These are phyloP conservation scores for Nerophis ophidion DNA, from an alignment of 2,113 vertebrate genomes.

Conservation along the genomic window DNA sequence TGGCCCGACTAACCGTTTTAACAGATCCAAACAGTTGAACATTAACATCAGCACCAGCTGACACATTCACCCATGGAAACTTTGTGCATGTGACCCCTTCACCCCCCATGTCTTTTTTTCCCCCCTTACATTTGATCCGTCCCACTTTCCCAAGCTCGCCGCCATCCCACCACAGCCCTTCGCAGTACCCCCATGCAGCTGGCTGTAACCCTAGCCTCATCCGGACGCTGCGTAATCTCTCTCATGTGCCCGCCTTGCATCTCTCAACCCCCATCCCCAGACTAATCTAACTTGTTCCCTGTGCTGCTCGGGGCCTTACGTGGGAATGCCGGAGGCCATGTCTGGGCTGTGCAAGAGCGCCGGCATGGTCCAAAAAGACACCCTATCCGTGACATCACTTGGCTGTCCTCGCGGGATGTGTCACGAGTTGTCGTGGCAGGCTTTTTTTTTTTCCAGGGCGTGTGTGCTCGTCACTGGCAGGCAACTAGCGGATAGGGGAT, in stretches of 20 bases:
- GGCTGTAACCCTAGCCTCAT: constrained; percentile 53
- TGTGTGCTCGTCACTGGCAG: constrained; percentile 42
- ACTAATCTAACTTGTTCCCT: constrained; percentile 23
- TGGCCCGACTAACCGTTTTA: constrained; percentile 37
- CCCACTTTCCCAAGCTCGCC: constrained; percentile 41
- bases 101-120: neutral
- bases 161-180: constrained; percentile 15
- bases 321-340: constrained; percentile 49
- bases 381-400: constrained; percentile 46
- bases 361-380: neutral
- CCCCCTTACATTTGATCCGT: constrained; percentile 20
- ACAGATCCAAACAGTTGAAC: constrained; percentile 41
- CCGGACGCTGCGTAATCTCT: constrained; percentile 44
- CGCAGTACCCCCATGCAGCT: constrained; percentile 22
- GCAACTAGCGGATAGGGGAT: constrained; percentile 10
- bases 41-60: constrained; percentile 45
- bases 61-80: constrained; percentile 49
- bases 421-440: constrained; percentile 49
- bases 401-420: constrained; percentile 46
- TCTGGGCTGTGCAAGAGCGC: constrained; percentile 6
- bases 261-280: neutral
- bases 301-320: constrained; percentile 33
- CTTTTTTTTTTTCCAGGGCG: too few relatives aligned
- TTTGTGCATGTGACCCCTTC: constrained; percentile 23
- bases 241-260: constrained; percentile 26